Evolutionary conservation across 2,797 vertebrate species (phyloP), one percentile per base, ranked within the genome.

Genomic region (Kryptolebias ocellatus): DNA sequence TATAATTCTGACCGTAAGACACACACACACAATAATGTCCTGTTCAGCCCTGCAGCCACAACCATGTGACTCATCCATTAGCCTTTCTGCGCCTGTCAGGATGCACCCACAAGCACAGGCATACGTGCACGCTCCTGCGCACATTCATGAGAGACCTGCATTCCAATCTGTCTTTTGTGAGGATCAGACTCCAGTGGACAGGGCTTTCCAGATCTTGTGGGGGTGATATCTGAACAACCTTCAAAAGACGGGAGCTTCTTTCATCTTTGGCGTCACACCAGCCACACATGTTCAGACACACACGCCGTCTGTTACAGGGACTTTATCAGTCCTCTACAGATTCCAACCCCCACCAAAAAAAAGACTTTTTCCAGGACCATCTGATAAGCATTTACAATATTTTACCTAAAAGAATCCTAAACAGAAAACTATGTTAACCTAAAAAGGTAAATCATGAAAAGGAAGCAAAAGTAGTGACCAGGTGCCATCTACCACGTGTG

Each of bases 171-270:
- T 57, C 59, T 67, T 78, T 80, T 76, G 79, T 72, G 57, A 82
- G 67, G 78, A 67, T 29, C 65, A 84, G 69, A 70, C 31, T 76
- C 31, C 55, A 14, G 72, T 59, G 51, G 61, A 62, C 72, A 86
- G 64, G 80, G 67, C 65, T 79, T 81, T 74, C 60, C 71, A 81
- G 78, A 84, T 83, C 67, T 71, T n/a, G 29, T 67, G 44, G 54
- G 65, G 60, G 64, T 70, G 84, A 87, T 81, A 86, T 70, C 71
- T 82, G 83, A 87, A 84, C 70, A 74, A 78, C 24, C 75, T 85
- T 88, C 80, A 87, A 79, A 85, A 75, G 80, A 52, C 51, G 46
- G 70, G 64, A 74, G 64, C 44, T 70, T 27, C 70, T 90, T 88
- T 89, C 81, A 89, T 88, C 79, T 59, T 60, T 67, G 34, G 53